Percentiles rank a stretch among this genome's conserved stretches.
Conservation (phyloP, 2,113 vertebrate species). For the Bucco capensis region DNA sequence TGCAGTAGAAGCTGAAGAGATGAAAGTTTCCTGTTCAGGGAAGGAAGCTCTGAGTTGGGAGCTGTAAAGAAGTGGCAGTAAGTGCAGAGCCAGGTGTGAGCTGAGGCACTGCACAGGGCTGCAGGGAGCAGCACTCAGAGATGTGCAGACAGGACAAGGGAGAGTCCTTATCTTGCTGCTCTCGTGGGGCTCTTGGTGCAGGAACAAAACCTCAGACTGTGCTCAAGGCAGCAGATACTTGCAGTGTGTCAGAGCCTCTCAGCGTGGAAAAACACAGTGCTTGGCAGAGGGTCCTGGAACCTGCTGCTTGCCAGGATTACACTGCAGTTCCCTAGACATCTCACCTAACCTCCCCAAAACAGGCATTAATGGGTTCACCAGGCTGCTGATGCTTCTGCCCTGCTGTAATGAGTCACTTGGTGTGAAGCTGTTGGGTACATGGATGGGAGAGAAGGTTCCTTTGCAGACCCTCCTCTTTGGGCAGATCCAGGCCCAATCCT, state of each 20-base stretch:
- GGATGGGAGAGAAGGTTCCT: not conserved
- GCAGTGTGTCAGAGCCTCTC: not conserved
- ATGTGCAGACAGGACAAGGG: not conserved
- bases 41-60: not conserved
- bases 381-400: not conserved
- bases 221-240: not conserved
- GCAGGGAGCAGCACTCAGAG: not conserved
- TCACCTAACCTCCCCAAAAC: not conserved
- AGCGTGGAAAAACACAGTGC: not conserved
- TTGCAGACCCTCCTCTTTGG: not conserved
- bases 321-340: not conserved
- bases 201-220: not conserved
- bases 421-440: not conserved
- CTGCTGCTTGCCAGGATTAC: rapidly evolving
- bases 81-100: not conserved
- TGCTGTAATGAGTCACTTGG: not conserved
- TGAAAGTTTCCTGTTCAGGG: not conserved
- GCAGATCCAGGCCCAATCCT: not conserved
- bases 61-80: not conserved
- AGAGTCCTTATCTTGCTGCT: not conserved
- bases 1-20: not conserved
- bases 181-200: not conserved
- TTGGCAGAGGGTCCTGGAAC: not conserved
- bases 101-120: not conserved
- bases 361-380: not conserved